phyloP scores from a whole-genome alignment of 2,888 invertebrate species.

The Sinotaia quadrata region DNA sequence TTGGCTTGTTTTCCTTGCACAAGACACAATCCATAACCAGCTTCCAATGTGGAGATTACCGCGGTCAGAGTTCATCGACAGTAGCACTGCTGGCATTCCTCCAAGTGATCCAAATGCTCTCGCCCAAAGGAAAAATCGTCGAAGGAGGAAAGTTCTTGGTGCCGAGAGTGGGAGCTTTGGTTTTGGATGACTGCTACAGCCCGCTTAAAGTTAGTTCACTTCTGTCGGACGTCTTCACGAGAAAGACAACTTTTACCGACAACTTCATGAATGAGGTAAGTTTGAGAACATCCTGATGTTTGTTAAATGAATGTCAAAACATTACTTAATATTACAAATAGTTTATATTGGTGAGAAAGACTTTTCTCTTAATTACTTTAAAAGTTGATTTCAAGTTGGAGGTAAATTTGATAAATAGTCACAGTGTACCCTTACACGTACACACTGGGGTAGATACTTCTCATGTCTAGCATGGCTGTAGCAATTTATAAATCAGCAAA shows the following conservation, averaged over 20 bases:
- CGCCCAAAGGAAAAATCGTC: too few species aligned
- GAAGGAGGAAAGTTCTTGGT: conserved; percentile 39
- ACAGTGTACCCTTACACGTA: too few species aligned
- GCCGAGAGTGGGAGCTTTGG: conserved; percentile 50
- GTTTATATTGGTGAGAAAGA: too few species aligned
- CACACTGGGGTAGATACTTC: too few species aligned
- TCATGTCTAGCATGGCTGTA: too few species aligned
- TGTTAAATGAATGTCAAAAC: too few species aligned
- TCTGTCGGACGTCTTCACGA: conserved; percentile 27
- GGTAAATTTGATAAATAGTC: too few species aligned
- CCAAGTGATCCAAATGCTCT: conserved; percentile 40
- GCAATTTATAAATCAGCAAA: too few species aligned
- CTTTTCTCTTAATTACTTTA: too few species aligned
- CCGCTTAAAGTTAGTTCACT: conserved; percentile 36
- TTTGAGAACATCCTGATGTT: too few species aligned
- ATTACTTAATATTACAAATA: too few species aligned
- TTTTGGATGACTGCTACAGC: conserved; percentile 64
- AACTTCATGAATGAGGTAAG: conserved; percentile 15
- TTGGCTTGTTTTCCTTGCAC: conserved; percentile 59
- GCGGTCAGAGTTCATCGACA: conserved; percentile 24
- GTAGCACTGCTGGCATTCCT: conserved; percentile 53
- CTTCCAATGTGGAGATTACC: conserved; percentile 38
- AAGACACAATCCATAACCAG: conserved; percentile 34
- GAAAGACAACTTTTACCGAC: conserved; percentile 33
- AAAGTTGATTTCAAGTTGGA: too few species aligned